phyloP scores from a whole-genome alignment of 2,113 vertebrate species.

The Smithornis capensis region DNA sequence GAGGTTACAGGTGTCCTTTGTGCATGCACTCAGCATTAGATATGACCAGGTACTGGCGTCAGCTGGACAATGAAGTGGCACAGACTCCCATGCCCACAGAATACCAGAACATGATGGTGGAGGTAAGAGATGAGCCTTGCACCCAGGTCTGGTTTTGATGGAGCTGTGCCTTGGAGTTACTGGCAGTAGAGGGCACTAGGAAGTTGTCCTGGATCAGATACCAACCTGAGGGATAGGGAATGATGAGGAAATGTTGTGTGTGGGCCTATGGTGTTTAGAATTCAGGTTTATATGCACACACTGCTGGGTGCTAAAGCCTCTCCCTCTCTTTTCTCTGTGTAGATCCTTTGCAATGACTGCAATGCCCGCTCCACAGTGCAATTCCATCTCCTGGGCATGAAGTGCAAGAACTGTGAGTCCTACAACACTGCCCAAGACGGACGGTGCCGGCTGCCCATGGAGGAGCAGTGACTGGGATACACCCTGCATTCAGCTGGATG shows the following conservation, averaged over 20 bases:
- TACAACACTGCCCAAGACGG: conserved; percentile 92
- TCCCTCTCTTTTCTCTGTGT: background rate
- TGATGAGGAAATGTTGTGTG: background rate
- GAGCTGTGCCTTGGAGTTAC: background rate
- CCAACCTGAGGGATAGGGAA: background rate
- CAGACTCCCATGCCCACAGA: conserved; percentile 91
- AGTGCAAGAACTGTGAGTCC: conserved; percentile 87
- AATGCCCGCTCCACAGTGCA: conserved; percentile 82
- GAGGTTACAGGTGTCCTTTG: conserved; percentile 90
- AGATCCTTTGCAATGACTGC: conserved; percentile 97
- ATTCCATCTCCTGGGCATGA: conserved; percentile 94
- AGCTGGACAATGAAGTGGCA: conserved; percentile 86
- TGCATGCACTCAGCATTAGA: conserved; percentile 90
- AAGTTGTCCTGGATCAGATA: background rate
- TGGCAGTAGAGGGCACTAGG: background rate
- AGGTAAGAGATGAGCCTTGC: conserved; percentile 67
- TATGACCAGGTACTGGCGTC: conserved; percentile 86
- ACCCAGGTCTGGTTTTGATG: accelerated
- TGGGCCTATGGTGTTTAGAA: background rate
- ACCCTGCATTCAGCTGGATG: accelerated
- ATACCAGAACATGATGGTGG: conserved; percentile 86
- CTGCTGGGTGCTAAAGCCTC: background rate
- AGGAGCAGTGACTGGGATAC: conserved; percentile 1
- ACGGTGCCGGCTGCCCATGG: conserved; percentile 61
- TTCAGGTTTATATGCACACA: background rate